Evolutionary conservation across 2,113 vertebrate genomes (phyloP).

Genomic region (Lophotis ruficrista): DNA sequence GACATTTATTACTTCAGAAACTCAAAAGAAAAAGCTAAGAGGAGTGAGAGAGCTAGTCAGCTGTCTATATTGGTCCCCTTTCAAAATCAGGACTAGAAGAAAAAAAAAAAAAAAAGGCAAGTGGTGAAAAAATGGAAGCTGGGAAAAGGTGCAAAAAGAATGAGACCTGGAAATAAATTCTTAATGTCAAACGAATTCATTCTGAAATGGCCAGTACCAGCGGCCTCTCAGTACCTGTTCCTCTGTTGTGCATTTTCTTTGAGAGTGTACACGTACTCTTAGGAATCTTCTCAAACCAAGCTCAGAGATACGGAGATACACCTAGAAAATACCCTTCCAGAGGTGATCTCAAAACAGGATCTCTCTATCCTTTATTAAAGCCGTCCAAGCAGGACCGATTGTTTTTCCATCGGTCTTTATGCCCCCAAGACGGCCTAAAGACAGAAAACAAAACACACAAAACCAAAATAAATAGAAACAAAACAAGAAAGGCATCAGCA

Average conservation of each 20-base stretch:
- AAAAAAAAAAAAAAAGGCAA: background rate
- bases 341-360: background rate
- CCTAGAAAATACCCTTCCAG: background rate
- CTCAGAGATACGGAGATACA: background rate
- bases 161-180: background rate
- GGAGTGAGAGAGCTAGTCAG: background rate
- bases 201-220: background rate
- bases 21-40: background rate
- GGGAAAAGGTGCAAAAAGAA: background rate
- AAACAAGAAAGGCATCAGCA: background rate
- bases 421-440: background rate
- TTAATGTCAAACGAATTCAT: background rate
- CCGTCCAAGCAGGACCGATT: background rate
- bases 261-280: too few species aligned
- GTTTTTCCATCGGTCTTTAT: background rate
- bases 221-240: background rate
- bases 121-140: background rate
- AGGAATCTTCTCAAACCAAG: background rate
- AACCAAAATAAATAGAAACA: background rate
- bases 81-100: background rate
- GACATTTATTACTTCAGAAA: background rate
- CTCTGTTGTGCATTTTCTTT: background rate
- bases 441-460: background rate
- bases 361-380: background rate
- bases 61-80: background rate